Percentiles rank a stretch among this genome's conserved stretches.
phyloP scores from a whole-genome alignment of 2,113 vertebrate species.

The Chascanopsetta lugubris region DNA sequence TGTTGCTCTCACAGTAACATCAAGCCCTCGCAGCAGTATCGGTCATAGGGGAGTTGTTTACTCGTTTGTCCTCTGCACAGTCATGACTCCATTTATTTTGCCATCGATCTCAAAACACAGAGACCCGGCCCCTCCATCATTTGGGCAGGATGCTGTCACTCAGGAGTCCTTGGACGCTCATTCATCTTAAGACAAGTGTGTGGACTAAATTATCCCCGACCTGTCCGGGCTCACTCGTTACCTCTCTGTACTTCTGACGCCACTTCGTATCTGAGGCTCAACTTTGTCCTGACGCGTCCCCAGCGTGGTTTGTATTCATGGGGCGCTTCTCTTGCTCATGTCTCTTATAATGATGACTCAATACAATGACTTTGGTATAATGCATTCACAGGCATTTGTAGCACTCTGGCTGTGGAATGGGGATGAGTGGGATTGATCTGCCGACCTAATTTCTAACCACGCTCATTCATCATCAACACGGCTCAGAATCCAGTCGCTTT shows the following conservation, averaged over 20 bases:
- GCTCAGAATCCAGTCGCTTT: too few relatives aligned
- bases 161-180: slow-evolving; percentile 32
- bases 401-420: too few relatives aligned
- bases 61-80: slow-evolving; percentile 25
- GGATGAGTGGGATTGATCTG: too few relatives aligned
- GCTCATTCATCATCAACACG: too few relatives aligned
- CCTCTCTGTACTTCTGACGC: slow-evolving; percentile 47
- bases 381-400: too few relatives aligned
- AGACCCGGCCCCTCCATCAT: slow-evolving; percentile 57
- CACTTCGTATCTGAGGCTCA: slow-evolving; percentile 33
- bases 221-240: slow-evolving; percentile 55
- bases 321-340: too few relatives aligned
- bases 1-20: slow-evolving; percentile 11
- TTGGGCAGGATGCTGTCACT: slow-evolving; percentile 43
- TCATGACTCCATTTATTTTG: slow-evolving; percentile 49
- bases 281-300: slow-evolving; percentile 38
- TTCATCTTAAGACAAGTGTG: slow-evolving; percentile 30
- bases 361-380: too few relatives aligned
- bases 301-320: too few relatives aligned
- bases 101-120: slow-evolving; percentile 32
- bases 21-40: slow-evolving; percentile 5
- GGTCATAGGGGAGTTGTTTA: slow-evolving; percentile 27
- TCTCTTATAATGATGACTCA: too few relatives aligned
- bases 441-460: too few relatives aligned
- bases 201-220: slow-evolving; percentile 44